Percentiles rank a stretch among this genome's conserved stretches.
Evolutionary conservation across 2,888 invertebrate species (phyloP).

Genomic region (Tupiocoris notatus): DNA sequence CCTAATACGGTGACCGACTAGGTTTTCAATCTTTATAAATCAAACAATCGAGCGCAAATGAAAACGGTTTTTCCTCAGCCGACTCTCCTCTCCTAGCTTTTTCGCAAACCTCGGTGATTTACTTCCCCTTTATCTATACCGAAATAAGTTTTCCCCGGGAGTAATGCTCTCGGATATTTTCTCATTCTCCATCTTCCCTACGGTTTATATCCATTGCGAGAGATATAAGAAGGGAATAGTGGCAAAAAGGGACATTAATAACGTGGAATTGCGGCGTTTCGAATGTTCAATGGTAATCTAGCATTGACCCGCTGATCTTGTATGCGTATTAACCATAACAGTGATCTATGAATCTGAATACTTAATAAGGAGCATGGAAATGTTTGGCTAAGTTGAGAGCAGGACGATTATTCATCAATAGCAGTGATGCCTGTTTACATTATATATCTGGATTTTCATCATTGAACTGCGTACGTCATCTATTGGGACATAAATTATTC

Average conservation of each 20-base stretch:
- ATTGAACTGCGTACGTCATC: too few relatives aligned
- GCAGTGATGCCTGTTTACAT: too few relatives aligned
- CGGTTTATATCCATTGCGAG: conserved; percentile 33
- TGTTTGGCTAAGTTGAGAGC: too few relatives aligned
- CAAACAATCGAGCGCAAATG: conserved; percentile 41
- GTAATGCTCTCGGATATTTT: conserved; percentile 42
- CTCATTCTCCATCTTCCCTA: conserved; percentile 24
- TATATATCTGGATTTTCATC: too few relatives aligned
- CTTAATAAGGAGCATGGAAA: too few relatives aligned
- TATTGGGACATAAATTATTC: too few relatives aligned
- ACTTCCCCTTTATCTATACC: conserved; percentile 45
- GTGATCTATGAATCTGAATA: not conserved
- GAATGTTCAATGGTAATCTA: not conserved
- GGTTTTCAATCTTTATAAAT: not conserved
- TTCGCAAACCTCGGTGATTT: conserved; percentile 42
- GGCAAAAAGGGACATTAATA: conserved; percentile 3
- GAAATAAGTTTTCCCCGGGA: conserved; percentile 47
- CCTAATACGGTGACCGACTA: not conserved
- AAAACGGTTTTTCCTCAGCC: conserved; percentile 39
- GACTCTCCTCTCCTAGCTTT: not conserved
- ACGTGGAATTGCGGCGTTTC: conserved; percentile 2
- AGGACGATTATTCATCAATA: too few relatives aligned
- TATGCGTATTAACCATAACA: not conserved
- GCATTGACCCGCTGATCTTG: not conserved
- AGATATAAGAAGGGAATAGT: conserved; percentile 13